A percentile compares a stretch with the other conserved stretches of the same genome.
Conservation (phyloP, 2,797 vertebrate genomes). For the Clarias pachynema region DNA sequence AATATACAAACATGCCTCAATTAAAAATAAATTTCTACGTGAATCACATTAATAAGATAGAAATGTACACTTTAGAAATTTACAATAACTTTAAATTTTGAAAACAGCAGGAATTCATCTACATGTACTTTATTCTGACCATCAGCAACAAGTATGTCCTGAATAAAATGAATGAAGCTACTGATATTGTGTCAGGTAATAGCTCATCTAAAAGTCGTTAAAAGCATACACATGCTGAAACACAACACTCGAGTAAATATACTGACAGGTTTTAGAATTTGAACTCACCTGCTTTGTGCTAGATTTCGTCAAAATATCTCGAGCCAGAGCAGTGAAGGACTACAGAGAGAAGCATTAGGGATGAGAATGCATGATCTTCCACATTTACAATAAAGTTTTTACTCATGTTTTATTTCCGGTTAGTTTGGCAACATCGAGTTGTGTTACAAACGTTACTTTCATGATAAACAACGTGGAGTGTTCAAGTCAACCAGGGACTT, state of each 20-base stretch:
- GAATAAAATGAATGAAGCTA: background rate
- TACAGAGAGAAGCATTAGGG: slow-evolving; percentile 51
- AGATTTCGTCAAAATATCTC: slow-evolving; percentile 85
- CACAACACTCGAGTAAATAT: background rate
- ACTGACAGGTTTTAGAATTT: background rate
- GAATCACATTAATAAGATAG: background rate
- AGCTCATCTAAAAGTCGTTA: background rate
- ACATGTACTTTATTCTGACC: background rate
- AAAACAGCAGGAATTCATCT: background rate
- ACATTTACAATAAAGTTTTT: background rate
- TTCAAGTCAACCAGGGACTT: too few relatives aligned
- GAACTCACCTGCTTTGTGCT: slow-evolving; percentile 78
- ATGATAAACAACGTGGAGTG: background rate
- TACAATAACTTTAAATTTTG: background rate
- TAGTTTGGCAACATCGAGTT: background rate
- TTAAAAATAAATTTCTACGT: background rate
- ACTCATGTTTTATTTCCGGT: background rate
- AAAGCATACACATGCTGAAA: background rate
- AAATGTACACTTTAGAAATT: background rate
- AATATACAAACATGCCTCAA: background rate
- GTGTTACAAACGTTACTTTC: background rate
- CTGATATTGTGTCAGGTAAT: background rate
- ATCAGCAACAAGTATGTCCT: background rate
- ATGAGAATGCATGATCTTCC: background rate
- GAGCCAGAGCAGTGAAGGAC: slow-evolving; percentile 86